Evolutionary conservation across 2,888 invertebrate species (phyloP).

Genomic region (Copidosoma aretas): DNA sequence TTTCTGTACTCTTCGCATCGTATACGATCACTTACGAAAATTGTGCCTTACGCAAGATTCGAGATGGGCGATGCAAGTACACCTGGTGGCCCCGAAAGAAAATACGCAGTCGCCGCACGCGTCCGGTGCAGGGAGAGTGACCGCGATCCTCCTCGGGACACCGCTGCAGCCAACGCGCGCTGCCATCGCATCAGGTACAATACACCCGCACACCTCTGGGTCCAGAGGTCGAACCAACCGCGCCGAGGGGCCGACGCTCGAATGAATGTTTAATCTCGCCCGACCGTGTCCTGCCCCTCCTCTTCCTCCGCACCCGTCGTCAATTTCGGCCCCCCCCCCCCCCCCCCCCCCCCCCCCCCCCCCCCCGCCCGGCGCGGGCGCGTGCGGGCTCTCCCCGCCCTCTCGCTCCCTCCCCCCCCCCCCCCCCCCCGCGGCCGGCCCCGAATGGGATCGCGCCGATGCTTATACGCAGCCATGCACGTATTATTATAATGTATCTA

Average conservation of each 20-base stretch:
- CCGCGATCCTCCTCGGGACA: too few species aligned
- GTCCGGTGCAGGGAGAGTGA: too few species aligned
- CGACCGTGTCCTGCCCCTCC: constrained; percentile 37
- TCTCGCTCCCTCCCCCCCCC: constrained; percentile 37
- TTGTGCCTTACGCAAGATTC: too few species aligned
- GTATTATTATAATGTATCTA: not conserved
- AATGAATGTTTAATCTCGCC: constrained; percentile 63
- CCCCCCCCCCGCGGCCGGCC: constrained; percentile 14
- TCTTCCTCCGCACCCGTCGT: constrained; percentile 33
- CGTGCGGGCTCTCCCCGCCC: constrained; percentile 49
- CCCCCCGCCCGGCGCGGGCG: too few species aligned
- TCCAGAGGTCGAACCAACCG: too few species aligned
- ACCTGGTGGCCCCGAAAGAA: too few species aligned
- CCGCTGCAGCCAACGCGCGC: too few species aligned
- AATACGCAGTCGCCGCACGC: too few species aligned
- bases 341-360: constrained; percentile 38
- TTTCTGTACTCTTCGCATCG: too few species aligned
- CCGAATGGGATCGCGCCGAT: not conserved
- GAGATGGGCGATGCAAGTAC: too few species aligned
- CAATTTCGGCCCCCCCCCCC: constrained; percentile 41
- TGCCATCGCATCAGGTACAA: too few species aligned
- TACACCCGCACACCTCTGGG: constrained; percentile 43
- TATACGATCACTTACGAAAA: too few species aligned
- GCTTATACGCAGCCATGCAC: not conserved
- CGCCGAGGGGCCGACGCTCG: constrained; percentile 55